Base-by-base conservation (phyloP, 92 coral and sea anemone genomes). In the Zoanthus sociatus region DNA sequence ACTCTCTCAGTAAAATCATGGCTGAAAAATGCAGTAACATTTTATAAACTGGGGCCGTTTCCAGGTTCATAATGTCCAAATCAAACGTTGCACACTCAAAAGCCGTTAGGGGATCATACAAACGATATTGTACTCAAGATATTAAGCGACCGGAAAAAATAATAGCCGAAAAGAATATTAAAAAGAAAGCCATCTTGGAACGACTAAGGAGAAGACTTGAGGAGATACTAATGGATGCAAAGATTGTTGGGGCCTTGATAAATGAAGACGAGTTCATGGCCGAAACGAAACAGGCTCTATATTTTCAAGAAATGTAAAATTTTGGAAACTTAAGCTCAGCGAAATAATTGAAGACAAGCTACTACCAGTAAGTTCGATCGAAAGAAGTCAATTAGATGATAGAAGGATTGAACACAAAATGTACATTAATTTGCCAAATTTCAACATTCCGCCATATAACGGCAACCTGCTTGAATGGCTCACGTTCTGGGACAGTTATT, bases 41-140 rank as follows among this genome's bases (percentile, higher is more conserved):
- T 18, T 61, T 61, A 61, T 61, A 61, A 61, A 58, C 70, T 55
- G 78, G 21, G 16, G 53, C 45, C 9, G 14, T 50, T 50, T 17
- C 78, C 16, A 31, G 26, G n/a, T n/a, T n/a, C n/a, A n/a, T n/a
- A n/a, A n/a, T n/a, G n/a, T n/a, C n/a, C n/a, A n/a, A n/a, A n/a
- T 44, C 45, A 74, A 47, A 74, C 13, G 5, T 16, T 74, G n/a
- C 78, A 42, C 78, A 15, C 78, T 12, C 11, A 73, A 73, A 73
- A 15, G 16, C 78, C 46, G 12, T n/a, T 73, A 14, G n/a, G 46
- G 78, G n/a, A 3, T 73, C 51, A 8, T 47, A 47, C 51, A 47
- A 47, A 47, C 8, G 51, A 4, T 8, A 47, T 47, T 47, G 31
- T 73, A 46, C 46, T 73, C 46, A 46, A 73, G 46, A 73, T 33